Evolutionary conservation across 1,140 invertebrate genomes (phyloP), one percentile per base, ranked within the genome.

Genomic region (Ostrea edulis): DNA sequence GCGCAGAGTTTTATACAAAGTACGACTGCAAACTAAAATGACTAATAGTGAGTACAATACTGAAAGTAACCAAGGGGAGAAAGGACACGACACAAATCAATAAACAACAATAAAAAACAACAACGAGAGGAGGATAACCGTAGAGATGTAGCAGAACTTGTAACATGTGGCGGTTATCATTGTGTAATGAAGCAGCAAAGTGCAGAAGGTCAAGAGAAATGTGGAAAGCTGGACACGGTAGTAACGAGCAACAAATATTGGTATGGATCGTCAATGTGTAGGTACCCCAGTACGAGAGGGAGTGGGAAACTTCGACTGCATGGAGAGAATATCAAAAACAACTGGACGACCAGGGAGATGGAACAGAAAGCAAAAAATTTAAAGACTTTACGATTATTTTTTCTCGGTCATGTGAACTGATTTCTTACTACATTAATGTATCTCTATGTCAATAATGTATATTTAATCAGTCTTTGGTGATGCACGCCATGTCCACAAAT

Each of bases 401-500:
- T 44, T 44, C 35, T 44, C 35, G 35, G 35, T 1, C 35, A n/a
- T n/a, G 35, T 44, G 35, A 44, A n/a, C n/a, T n/a, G n/a, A n/a
- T n/a, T n/a, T n/a, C 35, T 44, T 44, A 44, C 35, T 44, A 44
- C 35, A n/a, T n/a, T n/a, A n/a, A n/a, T n/a, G n/a, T 44, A 44
- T 44, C 35, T 44, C 35, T 44, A 62, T 62, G n/a, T 62, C 12
- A 17, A 62, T 62, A 20, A 17, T 62, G 7, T n/a, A 17, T 17
- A 20, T 62, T 62, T n/a, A 62, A 62, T 62, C 17, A 62, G n/a
- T 77, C 25, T 77, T 25, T 77, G 22, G 14, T 35, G 35, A 14
- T 77, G 68, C 68, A 77, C 22, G 35, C 25, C 68, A 77, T 77
- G 68, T 77, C 29, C 68, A 77, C 22, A 25, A 77, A 77, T 77